phyloP scores from a whole-genome alignment of 2,888 invertebrate genomes.

The Hanleya hanleyi region DNA sequence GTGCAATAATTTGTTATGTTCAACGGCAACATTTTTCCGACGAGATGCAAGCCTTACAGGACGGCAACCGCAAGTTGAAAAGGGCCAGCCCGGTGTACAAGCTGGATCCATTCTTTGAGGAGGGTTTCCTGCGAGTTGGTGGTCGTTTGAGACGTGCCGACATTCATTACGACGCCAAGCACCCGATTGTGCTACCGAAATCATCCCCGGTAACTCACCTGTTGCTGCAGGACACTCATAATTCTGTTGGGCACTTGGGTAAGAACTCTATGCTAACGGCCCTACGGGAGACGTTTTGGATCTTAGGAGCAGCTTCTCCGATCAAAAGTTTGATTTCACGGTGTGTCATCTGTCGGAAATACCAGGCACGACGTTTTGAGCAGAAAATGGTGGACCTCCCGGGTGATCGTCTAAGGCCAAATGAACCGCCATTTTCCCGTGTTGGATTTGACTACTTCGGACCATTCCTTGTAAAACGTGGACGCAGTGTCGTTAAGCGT shows the following conservation, averaged over 20 bases:
- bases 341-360: slow-evolving; percentile 24
- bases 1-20: background rate
- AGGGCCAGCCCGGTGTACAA: background rate
- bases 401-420: slow-evolving; percentile 9
- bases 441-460: slow-evolving; percentile 31
- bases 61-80: background rate
- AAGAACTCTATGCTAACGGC: background rate
- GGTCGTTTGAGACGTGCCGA: no score
- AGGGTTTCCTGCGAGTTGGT: background rate
- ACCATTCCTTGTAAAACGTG: slow-evolving; percentile 26
- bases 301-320: background rate
- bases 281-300: slow-evolving; percentile 18
- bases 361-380: background rate
- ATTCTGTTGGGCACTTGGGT: no score
- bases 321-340: background rate
- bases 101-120: background rate
- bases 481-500: slow-evolving; percentile 19
- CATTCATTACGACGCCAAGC: background rate
- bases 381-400: slow-evolving; percentile 35
- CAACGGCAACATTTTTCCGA: background rate
- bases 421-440: slow-evolving; percentile 21
- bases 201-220: background rate
- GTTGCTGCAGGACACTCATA: background rate
- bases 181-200: slow-evolving; percentile 7
- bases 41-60: background rate